Evolutionary conservation across 1,140 invertebrate genomes (phyloP), one percentile per base, ranked within the genome.

Genomic region (Orussus abietinus): DNA sequence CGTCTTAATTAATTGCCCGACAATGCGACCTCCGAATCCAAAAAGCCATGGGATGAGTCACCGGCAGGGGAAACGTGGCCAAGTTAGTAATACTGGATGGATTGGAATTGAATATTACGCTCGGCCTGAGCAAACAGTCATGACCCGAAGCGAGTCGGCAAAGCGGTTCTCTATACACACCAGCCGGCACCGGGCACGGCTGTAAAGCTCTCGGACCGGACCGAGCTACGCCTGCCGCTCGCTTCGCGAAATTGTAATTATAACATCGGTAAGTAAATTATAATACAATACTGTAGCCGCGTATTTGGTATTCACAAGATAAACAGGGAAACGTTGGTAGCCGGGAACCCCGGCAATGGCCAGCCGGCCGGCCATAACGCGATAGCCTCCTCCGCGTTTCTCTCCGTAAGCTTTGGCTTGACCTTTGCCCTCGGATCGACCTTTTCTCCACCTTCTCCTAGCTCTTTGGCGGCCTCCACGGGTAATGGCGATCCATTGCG

Each of bases 211-310:
- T n/a, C n/a, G n/a, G n/a, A n/a, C 39, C 36, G 45, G 41, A 37
- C 34, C 45, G 46, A 38, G 51, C 52, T 51, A 45, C 26, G 47
- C 34, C 41, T 45, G 57, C 55, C 53, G 61, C 59, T 52, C 50
- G 55, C 55, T 53, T 52, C 51, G n/a, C n/a, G 50, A 59, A 72
- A 69, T 68, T 71, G 64, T 70, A 71, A 73, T 71, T 73, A 70
- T 69, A 73, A 67, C 64, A 67, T 64, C 56, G 61, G 65, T 70
- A 72, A 73, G 69, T 73, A 69, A 73, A 73, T 72, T 71, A 72
- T 69, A 69, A 69, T 69, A 69, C 67, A 72, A 72, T 68, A 57
- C 62, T 38, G 47, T 12, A 17, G 38, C 20, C 42, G 57, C 52
- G 51, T 66, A 60, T 69, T 73, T 69, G 59, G 58, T 67, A 69